Evolutionary conservation across 2,113 vertebrate genomes (phyloP), one percentile per base, ranked within the genome.

Genomic region (Arenaria interpres): DNA sequence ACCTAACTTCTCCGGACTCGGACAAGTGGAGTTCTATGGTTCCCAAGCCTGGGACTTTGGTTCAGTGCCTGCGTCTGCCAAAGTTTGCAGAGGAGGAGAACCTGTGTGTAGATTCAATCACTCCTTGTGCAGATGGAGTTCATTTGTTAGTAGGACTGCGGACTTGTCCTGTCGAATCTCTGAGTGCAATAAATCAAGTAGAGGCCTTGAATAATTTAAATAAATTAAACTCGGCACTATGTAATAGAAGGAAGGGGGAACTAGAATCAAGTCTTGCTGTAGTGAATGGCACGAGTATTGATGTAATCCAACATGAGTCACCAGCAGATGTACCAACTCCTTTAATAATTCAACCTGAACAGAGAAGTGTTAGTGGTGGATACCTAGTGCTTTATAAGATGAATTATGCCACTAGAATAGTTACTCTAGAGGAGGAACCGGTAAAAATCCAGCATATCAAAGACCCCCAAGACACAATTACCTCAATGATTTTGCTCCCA

Each of bases 151-250:
- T 99, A 60, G 98, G 98, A 93, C 98, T 99, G 95, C 98, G 99
- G 98, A 99, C 99, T 30, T 99, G 99, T 85, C 97, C 99, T 32
- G 97, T 98, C 1, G 99, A 99, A 97, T 99, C 99, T 79, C 97
- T 99, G 92, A 99, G 99, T 93, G 99, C 99, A 95, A 99, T 99
- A 97, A 99, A 99, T 99, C 99, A 99, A 98, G 99, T 99, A 84
- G 99, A 99, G 98, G 99, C 99, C 94, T 99, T 99, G 96, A 99
- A 99, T 98, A 99, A 99, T 97, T 98, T 99, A 92, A 99, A 99
- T 98, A 99, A 99, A 97, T 98, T 99, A 96, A 99, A 99, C 97
- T 99, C 99, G 33, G 99, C 99, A 48, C 98, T 99, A 79, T 99
- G 99, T 98, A 98, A 97, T 96, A 99, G 99, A 97, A 98, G 98